Conservation (phyloP, 2,113 vertebrate species). For the Fulmarus glacialis region DNA sequence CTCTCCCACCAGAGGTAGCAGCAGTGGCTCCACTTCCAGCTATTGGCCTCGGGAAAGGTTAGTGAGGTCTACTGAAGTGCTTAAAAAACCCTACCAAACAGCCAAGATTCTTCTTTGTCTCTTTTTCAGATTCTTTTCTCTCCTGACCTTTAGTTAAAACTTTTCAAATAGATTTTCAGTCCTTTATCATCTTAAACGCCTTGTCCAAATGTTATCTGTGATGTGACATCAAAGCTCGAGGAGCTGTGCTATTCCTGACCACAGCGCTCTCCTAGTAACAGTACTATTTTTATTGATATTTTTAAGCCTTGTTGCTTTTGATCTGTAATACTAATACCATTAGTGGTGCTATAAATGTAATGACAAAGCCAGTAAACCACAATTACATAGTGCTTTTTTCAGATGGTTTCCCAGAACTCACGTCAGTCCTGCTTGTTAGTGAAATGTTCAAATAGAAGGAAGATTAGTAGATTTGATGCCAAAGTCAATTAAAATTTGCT, state of each 20-base stretch:
- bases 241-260: not conserved
- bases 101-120: not conserved
- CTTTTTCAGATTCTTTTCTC: not conserved
- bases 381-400: not conserved
- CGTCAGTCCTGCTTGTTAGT: not conserved
- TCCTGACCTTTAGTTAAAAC: not conserved
- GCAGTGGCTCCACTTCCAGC: not conserved
- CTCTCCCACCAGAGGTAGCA: not conserved
- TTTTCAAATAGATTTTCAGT: not conserved
- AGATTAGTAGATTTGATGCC: not conserved
- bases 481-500: not conserved
- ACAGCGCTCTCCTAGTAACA: not conserved
- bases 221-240: not conserved
- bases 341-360: not conserved
- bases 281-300: conserved; percentile 11
- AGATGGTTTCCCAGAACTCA: not conserved
- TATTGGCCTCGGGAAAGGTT: not conserved
- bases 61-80: not conserved
- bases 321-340: not conserved
- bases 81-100: not conserved
- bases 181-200: not conserved
- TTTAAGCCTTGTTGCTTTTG: not conserved
- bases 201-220: not conserved
- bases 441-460: not conserved
- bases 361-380: not conserved